These are phyloP conservation scores for Antennarius maculatus DNA, from an alignment of 2,797 vertebrate genomes.

Conservation along the genomic window DNA sequence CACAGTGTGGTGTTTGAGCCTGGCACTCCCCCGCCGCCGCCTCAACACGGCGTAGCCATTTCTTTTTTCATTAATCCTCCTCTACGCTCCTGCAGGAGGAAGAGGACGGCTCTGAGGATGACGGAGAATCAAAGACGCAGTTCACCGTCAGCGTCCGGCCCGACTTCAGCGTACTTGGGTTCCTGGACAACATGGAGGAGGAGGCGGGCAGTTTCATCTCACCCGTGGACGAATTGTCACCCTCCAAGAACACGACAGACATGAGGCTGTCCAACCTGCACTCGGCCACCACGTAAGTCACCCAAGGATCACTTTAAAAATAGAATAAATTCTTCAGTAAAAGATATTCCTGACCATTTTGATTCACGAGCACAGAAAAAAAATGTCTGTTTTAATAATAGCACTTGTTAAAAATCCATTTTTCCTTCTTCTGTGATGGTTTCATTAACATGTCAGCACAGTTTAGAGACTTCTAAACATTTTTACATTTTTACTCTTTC, in stretches of 20 bases:
- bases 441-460: too few relatives aligned
- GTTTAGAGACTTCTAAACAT: conserved; percentile 4
- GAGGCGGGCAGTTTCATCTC: conserved; percentile 93
- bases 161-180: conserved; percentile 85
- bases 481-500: neutral
- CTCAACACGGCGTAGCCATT: neutral
- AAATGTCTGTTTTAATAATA: too few relatives aligned
- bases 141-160: conserved; percentile 83
- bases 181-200: conserved; percentile 92
- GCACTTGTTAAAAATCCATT: too few relatives aligned
- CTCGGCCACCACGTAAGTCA: conserved; percentile 89
- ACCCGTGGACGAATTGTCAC: conserved; percentile 90
- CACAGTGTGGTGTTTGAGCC: conserved; percentile 33
- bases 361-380: too few relatives aligned
- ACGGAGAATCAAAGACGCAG: conserved; percentile 83
- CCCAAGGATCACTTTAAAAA: too few relatives aligned
- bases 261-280: conserved; percentile 95
- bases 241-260: conserved; percentile 87
- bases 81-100: conserved; percentile 80
- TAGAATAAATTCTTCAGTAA: too few relatives aligned
- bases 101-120: conserved; percentile 94
- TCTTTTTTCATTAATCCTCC: fast-evolving
- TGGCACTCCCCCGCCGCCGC: neutral
- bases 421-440: too few relatives aligned
- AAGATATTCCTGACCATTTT: too few relatives aligned